These are phyloP conservation scores for Luehdorfia chinensis DNA, from an alignment of 1,140 invertebrate genomes.

Conservation along the genomic window DNA sequence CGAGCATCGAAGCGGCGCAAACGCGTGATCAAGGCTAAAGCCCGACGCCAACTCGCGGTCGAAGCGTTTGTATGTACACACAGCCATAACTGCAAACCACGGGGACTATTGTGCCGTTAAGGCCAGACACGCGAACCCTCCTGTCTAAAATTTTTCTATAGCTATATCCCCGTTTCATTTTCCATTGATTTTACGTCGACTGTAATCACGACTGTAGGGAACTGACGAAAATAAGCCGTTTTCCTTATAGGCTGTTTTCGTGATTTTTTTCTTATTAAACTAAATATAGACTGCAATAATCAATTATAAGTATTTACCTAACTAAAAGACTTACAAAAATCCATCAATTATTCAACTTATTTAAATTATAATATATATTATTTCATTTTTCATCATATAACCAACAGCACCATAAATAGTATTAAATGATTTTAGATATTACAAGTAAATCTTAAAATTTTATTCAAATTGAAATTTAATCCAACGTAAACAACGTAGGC, in stretches of 20 bases:
- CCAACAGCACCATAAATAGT: too few species aligned
- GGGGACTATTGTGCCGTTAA: slow-evolving; percentile 60
- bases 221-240: slow-evolving; percentile 4
- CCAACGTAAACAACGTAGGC: too few species aligned
- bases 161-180: slow-evolving; percentile 53
- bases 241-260: neutral
- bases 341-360: too few species aligned
- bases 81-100: slow-evolving; percentile 48
- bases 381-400: too few species aligned
- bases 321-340: too few species aligned
- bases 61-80: slow-evolving; percentile 39
- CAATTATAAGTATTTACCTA: too few species aligned
- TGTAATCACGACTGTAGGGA: slow-evolving; percentile 8
- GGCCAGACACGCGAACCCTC: slow-evolving; percentile 67
- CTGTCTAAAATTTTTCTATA: slow-evolving; percentile 44
- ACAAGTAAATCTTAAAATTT: too few species aligned
- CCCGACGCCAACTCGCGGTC: slow-evolving; percentile 61
- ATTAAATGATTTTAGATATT: too few species aligned
- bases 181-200: slow-evolving; percentile 43
- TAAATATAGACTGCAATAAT: too few species aligned
- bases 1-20: slow-evolving; percentile 42
- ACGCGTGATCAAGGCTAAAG: slow-evolving; percentile 66
- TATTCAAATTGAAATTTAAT: too few species aligned
- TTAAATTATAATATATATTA: too few species aligned
- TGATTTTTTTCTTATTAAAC: neutral